Conservation (phyloP, 2,797 vertebrate species). For the Melanotaenia maccullochi region DNA sequence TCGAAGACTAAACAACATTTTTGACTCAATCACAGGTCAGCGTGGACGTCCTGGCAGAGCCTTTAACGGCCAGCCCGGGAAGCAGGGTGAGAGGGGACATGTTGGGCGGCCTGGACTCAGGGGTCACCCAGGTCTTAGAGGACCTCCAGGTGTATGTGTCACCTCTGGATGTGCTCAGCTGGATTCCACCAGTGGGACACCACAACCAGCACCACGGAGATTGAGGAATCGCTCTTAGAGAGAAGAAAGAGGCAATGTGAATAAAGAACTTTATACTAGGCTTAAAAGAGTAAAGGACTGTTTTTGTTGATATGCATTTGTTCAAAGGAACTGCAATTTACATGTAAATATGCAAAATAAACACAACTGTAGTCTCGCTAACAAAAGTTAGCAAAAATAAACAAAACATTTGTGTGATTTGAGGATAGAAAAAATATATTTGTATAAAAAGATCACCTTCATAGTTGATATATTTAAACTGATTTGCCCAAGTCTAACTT, state of each 20-base stretch:
- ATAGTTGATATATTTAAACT: conserved; percentile 71
- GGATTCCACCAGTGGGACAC: conserved; percentile 53
- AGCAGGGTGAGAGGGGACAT: conserved; percentile 81
- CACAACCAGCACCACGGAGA: conserved; percentile 59
- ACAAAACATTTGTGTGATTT: conserved; percentile 3
- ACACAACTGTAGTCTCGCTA: conserved; percentile 31
- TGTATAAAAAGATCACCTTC: conserved; percentile 60
- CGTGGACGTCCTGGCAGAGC: conserved; percentile 80
- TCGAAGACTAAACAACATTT: conserved; percentile 45
- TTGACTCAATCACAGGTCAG: conserved; percentile 75
- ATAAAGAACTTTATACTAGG: conserved; percentile 27
- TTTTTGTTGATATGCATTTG: conserved; percentile 60
- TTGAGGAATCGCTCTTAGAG: conserved; percentile 74
- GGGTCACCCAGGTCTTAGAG: conserved; percentile 81
- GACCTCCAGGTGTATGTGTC: conserved; percentile 84
- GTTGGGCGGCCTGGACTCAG: conserved; percentile 78
- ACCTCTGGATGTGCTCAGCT: conserved; percentile 79
- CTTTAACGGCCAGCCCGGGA: conserved; percentile 83
- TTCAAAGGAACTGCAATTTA: conserved; percentile 54
- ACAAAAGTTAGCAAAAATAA: conserved; percentile 27
- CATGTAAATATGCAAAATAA: conserved; percentile 72
- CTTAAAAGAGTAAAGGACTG: conserved; percentile 42
- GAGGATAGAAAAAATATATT: conserved; percentile 40
- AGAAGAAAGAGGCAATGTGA: conserved; percentile 26
- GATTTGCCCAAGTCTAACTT: conserved; percentile 54